Evolutionary conservation across 1,140 invertebrate genomes (phyloP), one percentile per base, ranked within the genome.

Genomic region (Lamellibrachia luymesi): DNA sequence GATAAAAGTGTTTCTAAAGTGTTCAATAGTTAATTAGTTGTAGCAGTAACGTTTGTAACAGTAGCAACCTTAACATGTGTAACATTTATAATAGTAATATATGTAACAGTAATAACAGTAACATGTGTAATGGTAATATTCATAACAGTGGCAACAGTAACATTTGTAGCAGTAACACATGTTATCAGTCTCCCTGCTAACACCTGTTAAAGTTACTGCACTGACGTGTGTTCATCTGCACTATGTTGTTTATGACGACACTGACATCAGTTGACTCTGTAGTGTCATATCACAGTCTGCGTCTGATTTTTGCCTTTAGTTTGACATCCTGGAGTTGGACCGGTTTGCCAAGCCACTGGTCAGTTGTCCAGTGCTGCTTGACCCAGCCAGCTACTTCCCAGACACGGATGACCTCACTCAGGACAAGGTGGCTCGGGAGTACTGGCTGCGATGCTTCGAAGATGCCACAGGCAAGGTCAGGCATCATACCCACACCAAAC

Each of bases 381-480:
- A 97, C 94, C 97, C 97, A 13, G 94, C 95, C 90, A 96, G 96
- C 95, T 99, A 99, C 96, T 97, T 97, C 95, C 98, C 98, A 27
- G 98, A 99, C 96, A 98, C 98, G 38, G 97, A 98, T 92, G 98
- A 99, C 96, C 97, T 99, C 22, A 97, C 98, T 91, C 97, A 97
- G 95, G 98, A 99, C 96, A 97, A 97, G 94, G 98, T 98, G 96
- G 98, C 98, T 38, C 97, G 98, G 94, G 97, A 98, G 94, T 99
- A 99, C 96, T 99, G 99, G 99, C 96, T 99, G 91, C 97, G 97
- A 92, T 99, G 98, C 95, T 98, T 99, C 95, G 97, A 98, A 95
- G 97, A 98, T 94, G 97, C 98, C 91, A 96, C 96, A 51, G 95
- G 95, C 49, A 96, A 96, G 95, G 97, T 97, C 94, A 91, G 90